Evolutionary conservation across 1,140 invertebrate species (phyloP).

Genomic region (Euglossa dilemma): DNA sequence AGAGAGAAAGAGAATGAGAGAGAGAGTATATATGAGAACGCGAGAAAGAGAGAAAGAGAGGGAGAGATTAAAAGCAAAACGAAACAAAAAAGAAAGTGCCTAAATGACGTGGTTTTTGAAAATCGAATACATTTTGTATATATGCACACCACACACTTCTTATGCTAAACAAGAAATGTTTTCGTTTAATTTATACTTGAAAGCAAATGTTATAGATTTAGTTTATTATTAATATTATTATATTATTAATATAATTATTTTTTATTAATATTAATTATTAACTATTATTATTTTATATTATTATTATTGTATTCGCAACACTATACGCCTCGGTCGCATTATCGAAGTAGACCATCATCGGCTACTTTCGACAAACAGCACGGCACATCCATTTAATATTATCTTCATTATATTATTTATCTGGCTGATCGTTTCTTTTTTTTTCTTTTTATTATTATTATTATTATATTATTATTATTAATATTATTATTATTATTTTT

Average conservation of each 20-base stretch:
- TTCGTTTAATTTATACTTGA: conserved; percentile 77
- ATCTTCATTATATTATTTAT: conserved; percentile 45
- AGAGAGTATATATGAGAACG: not conserved
- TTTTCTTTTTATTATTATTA: conserved; percentile 21
- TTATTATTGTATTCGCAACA: conserved; percentile 46
- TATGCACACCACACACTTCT: conserved; percentile 66
- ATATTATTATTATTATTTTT: conserved; percentile 6
- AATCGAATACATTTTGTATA: conserved; percentile 77
- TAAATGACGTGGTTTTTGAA: conserved; percentile 75
- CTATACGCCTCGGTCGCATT: conserved; percentile 8
- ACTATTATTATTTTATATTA: conserved; percentile 56
- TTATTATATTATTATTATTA: not conserved
- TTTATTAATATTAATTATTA: conserved; percentile 69
- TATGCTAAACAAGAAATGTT: conserved; percentile 69
- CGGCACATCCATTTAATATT: conserved; percentile 33
- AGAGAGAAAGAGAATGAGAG: not conserved
- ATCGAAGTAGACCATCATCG: conserved; percentile 7
- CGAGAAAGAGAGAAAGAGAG: conserved; percentile 5
- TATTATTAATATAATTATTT: conserved; percentile 68
- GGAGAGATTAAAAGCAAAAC: conserved; percentile 16
- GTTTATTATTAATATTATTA: conserved; percentile 65
- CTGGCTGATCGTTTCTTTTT: conserved; percentile 37
- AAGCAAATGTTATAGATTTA: conserved; percentile 76
- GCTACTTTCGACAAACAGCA: conserved; percentile 22
- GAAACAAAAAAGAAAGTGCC: conserved; percentile 58